A percentile compares a stretch with the other conserved stretches of the same genome.
phyloP scores from a whole-genome alignment of 2,797 vertebrate species.

The Adrianichthys oophorus region DNA sequence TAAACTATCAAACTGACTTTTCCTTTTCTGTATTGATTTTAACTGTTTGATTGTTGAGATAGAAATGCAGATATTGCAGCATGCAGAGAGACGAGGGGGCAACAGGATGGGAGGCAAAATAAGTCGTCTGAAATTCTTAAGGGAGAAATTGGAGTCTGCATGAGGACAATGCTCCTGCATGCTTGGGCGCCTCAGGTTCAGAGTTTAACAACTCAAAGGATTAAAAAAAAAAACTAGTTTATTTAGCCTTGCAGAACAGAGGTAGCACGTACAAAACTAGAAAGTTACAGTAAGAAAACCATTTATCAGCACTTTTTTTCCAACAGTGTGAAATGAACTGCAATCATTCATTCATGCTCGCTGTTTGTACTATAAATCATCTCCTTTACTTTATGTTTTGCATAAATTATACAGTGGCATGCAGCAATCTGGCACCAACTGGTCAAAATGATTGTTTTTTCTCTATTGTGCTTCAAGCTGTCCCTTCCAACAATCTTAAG shows the following conservation, averaged over 20 bases:
- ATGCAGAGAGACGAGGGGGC: constrained; percentile 1
- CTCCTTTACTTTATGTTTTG: constrained; percentile 34
- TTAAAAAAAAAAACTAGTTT: no score
- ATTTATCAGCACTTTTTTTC: neutral
- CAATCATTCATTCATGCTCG: constrained; percentile 54
- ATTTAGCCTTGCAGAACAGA: no score
- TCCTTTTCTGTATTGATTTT: constrained; percentile 28
- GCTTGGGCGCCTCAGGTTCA: constrained; percentile 43
- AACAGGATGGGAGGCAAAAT: constrained; percentile 19
- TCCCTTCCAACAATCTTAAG: neutral
- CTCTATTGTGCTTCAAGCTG: no score
- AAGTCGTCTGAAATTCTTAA: neutral
- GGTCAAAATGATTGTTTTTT: neutral
- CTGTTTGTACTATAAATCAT: constrained; percentile 49
- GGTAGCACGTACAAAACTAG: constrained; percentile 6
- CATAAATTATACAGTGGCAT: constrained; percentile 1
- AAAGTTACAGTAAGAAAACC: neutral
- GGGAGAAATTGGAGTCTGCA: constrained; percentile 57
- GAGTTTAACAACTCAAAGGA: neutral
- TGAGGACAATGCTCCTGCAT: constrained; percentile 51
- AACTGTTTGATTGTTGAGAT: constrained; percentile 24
- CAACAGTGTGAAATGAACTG: constrained; percentile 18
- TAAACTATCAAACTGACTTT: constrained; percentile 40
- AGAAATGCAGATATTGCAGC: constrained; percentile 15
- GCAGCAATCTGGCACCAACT: neutral